Evolutionary conservation across 1,140 invertebrate species (phyloP), one percentile per base, ranked within the genome.

Genomic region (Neomicropteryx cornuta): DNA sequence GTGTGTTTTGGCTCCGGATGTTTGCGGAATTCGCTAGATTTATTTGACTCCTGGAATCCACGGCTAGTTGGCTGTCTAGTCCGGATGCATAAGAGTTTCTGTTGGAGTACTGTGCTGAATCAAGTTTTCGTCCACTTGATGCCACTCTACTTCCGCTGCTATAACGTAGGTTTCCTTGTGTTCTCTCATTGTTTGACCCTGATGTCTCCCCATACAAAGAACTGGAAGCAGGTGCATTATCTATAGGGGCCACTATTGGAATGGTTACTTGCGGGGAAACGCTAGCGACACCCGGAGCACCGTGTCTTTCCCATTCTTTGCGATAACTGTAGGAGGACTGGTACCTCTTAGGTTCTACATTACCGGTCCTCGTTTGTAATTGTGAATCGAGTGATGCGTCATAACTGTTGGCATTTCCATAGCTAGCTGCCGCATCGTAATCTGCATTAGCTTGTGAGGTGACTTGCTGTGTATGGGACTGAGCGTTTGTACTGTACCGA

Each of bases 301-400:
- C 44, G 18, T 60, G 58, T 45, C 57, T 64, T 49, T 68, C 63
- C 62, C 61, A 66, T 55, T 66, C 48, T 40, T 68, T 68, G 21
- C 45, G 56, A 33, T 67, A 67, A 30, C 52, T 64, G 38, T 65
- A 66, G 16, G 63, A 60, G 19, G 62, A 60, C 46, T 66, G 54
- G 29, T 66, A 66, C 45, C 57, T 52, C 47, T 62, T 68, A 2
- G 27, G 13, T 28, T 20, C 37, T 14, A 8, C 11, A 22, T 6
- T 32, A 22, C 19, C 22, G 11, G 10, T 24, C 33, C 28, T 30
- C 3, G 16, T 18, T 22, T 14, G 17, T 8, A 20, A 13, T 28
- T 18, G 5, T 19, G 21, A 24, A 28, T 29, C 21, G 19, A 28
- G 21, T 22, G 18, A 3, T 19, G 20, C 18, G 30, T 35, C 23